These are phyloP conservation scores for Oplegnathus fasciatus DNA, from an alignment of 2,113 vertebrate species.

Conservation along the genomic window DNA sequence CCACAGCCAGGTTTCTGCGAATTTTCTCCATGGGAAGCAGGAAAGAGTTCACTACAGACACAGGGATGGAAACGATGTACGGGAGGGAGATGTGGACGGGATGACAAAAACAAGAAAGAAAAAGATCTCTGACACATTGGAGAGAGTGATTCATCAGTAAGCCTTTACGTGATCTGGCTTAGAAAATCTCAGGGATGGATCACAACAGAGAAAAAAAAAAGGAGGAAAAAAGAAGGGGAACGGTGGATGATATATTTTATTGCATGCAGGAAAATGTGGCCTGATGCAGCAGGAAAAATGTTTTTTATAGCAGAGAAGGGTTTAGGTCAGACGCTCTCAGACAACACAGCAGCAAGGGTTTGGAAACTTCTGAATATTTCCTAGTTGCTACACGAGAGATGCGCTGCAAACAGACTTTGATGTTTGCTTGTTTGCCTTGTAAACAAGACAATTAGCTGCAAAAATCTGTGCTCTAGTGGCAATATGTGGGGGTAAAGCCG, in stretches of 20 bases:
- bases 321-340: conserved; percentile 12
- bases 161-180: not conserved
- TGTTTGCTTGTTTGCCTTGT: conserved; percentile 11
- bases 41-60: not conserved
- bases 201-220: not conserved
- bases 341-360: not conserved
- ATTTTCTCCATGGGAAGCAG: not conserved
- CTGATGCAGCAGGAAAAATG: conserved; percentile 20
- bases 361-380: conserved; percentile 14
- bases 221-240: not conserved
- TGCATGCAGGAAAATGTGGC: conserved; percentile 39
- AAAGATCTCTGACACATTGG: conserved; percentile 11
- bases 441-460: not conserved
- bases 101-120: conserved; percentile 5
- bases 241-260: conserved; percentile 26
- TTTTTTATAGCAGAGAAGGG: conserved; percentile 15
- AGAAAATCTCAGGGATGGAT: not conserved
- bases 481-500: not conserved
- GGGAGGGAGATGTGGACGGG: conserved; percentile 4
- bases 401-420: not conserved
- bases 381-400: not conserved
- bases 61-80: not conserved
- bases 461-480: not conserved
- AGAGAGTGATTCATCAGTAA: conserved; percentile 34
- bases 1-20: not conserved